phyloP scores from a whole-genome alignment of 2,113 vertebrate genomes.

The Malurus cyaneus region DNA sequence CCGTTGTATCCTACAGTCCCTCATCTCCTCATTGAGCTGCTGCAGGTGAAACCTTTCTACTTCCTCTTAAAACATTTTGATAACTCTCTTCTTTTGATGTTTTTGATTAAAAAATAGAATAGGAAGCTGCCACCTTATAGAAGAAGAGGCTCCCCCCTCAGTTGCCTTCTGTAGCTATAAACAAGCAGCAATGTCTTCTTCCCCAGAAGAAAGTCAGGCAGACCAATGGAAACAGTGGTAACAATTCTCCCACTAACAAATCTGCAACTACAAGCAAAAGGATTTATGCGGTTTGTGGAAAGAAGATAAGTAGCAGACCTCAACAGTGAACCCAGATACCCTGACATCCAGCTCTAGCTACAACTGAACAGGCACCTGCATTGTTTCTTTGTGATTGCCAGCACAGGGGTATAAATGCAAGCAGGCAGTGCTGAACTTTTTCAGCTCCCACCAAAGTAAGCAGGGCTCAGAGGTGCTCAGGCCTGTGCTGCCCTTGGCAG shows the following conservation, averaged over 20 bases:
- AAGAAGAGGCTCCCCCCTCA: neutral
- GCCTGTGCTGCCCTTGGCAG: fast-evolving
- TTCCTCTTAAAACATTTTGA: neutral
- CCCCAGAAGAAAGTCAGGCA: neutral
- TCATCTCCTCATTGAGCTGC: neutral
- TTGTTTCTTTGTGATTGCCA: neutral
- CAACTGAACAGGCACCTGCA: fast-evolving
- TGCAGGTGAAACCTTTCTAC: neutral
- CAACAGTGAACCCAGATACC: neutral
- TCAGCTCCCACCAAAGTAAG: neutral
- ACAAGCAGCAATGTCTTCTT: neutral
- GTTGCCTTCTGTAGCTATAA: neutral
- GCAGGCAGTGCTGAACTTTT: neutral
- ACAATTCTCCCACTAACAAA: neutral
- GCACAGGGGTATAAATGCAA: neutral
- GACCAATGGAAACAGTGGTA: neutral
- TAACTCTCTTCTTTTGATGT: neutral
- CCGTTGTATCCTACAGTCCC: neutral
- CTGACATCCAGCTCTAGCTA: neutral
- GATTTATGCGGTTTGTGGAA: neutral
- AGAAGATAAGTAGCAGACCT: neutral
- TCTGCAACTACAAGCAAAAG: neutral
- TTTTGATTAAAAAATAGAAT: neutral
- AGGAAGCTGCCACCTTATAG: neutral
- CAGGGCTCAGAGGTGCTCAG: neutral